Evolutionary conservation across 1,140 invertebrate species (phyloP), one percentile per base, ranked within the genome.

Genomic region (Oedothorax gibbosus): DNA sequence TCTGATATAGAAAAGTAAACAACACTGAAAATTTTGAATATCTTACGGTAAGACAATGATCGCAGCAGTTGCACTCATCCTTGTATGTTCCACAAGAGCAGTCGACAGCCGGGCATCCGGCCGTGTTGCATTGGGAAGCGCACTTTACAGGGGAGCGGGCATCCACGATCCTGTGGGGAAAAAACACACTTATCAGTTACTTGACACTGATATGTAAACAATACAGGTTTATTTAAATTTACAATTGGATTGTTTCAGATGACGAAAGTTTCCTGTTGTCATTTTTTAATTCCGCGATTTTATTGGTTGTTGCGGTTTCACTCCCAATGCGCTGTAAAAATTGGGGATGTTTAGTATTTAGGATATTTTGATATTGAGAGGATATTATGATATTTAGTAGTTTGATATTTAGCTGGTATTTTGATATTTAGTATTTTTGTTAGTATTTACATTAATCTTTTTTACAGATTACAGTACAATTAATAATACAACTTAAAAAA

Each of bases 51-150:
- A 20, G 15, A 51, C 76, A 79, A 1, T 54, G 6, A 15, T 79
- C 76, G 15, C 76, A 79, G 64, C 76, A 79, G 4, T 68, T 9
- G 64, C 76, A 79, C 49, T 79, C 50, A 35, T 79, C 76, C n/a
- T 68, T 56, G 12, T 20, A 68, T 0, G 35, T 54, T 5, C 76
- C 76, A 11, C 76, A 79, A 0, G 7, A 12, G 14, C 76, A 79
- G n/a, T 64, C 11, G n/a, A 68, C 51, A 10, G 51, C 7, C n/a
- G 51, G 62, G 18, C 76, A 79, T 35, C 35, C 35, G 5, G 35
- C 35, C 6, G 76, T 15, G n/a, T 79, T 9, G 50, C 76, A 79
- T 3, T 20, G 12, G 7, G 54, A 62, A 5, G 72, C 51, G 12
- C 76, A 79, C 10, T 51, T 51, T 21, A 10, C 35, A 7, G 76